Conservation (phyloP, 2,113 vertebrate genomes). For the Nycticryphes semicollaris region DNA sequence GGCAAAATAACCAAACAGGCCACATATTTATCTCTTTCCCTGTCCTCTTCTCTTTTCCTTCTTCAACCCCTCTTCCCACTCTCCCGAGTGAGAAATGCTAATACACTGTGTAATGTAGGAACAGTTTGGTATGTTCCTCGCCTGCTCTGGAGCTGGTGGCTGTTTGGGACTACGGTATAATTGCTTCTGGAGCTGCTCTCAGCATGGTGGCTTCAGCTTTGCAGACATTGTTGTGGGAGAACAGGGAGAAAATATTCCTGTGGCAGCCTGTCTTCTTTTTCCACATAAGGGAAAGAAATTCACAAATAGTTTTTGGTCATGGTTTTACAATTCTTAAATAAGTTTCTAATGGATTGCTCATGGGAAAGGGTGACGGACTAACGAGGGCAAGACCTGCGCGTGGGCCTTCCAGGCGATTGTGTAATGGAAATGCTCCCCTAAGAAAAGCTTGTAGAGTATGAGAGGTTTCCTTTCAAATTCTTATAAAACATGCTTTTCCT, state of each 20-base stretch:
- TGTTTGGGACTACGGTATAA: neutral
- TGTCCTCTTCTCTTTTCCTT: neutral
- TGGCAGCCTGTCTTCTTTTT: neutral
- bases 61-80: neutral
- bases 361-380: neutral
- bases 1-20: neutral
- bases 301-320: neutral
- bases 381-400: neutral
- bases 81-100: neutral
- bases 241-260: neutral
- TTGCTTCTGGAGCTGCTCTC: neutral
- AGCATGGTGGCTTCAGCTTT: neutral
- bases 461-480: neutral
- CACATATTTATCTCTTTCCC: neutral
- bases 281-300: neutral
- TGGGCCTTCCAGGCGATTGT: neutral
- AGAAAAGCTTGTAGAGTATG: neutral
- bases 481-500: neutral
- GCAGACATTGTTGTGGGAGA: neutral
- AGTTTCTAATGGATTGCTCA: neutral
- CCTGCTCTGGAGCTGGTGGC: accelerated
- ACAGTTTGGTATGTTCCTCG: neutral
- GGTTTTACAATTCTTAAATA: neutral
- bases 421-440: neutral
- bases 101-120: neutral